A percentile compares a stretch with the other conserved stretches of the same genome.
phyloP scores from a whole-genome alignment of 2,888 invertebrate species.

The Taphrorychus bicolor region DNA sequence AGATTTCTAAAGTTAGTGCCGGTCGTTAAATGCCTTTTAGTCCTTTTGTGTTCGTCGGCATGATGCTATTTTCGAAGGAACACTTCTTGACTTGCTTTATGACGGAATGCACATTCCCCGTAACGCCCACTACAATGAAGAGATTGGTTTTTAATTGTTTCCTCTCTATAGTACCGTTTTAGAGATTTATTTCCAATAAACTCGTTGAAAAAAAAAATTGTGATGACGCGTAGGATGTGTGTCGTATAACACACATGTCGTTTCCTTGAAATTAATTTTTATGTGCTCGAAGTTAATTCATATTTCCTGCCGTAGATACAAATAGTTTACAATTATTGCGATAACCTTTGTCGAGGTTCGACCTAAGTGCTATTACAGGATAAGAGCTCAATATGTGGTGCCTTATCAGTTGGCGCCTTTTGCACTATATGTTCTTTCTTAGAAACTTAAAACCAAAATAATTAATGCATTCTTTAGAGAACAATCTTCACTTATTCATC shows the following conservation, averaged over 20 bases:
- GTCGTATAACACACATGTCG: too few relatives aligned
- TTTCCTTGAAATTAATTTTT: background rate
- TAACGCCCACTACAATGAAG: conserved; percentile 13
- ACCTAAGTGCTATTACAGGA: too few relatives aligned
- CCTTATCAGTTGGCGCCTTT: too few relatives aligned
- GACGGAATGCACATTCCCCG: conserved; percentile 17
- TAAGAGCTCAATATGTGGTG: too few relatives aligned
- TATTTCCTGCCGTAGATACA: background rate
- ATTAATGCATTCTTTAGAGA: too few relatives aligned
- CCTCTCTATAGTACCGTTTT: background rate
- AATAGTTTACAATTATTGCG: background rate
- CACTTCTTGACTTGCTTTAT: conserved; percentile 16
- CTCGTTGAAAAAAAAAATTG: too few relatives aligned
- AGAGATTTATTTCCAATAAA: background rate
- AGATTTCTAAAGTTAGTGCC: conserved; percentile 39
- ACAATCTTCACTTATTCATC: too few relatives aligned
- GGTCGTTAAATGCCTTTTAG: conserved; percentile 37
- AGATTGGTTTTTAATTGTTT: conserved; percentile 14
- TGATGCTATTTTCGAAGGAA: conserved; percentile 27
- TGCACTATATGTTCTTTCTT: too few relatives aligned
- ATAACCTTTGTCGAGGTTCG: background rate
- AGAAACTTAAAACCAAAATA: background rate
- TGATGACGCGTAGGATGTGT: too few relatives aligned
- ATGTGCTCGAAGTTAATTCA: background rate
- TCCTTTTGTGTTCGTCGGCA: conserved; percentile 34